phyloP scores from a whole-genome alignment of 2,797 vertebrate genomes.

The Pangasius krempfi region DNA sequence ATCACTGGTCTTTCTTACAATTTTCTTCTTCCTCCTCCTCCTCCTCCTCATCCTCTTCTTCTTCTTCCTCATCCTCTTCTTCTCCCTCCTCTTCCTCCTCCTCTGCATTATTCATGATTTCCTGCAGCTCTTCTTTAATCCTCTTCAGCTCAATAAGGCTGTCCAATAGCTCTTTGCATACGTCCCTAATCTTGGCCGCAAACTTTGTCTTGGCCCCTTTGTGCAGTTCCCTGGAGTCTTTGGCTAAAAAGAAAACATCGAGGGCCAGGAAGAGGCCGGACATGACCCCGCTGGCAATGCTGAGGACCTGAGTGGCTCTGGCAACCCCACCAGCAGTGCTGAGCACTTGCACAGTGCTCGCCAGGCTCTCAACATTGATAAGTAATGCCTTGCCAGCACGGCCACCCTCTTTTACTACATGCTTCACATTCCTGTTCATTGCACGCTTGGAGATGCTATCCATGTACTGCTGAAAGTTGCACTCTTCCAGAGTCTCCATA shows the following conservation, averaged over 20 bases:
- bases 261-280: slow-evolving; percentile 77
- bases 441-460: slow-evolving; percentile 74
- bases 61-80: not conserved
- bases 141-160: slow-evolving; percentile 72
- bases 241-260: slow-evolving; percentile 79
- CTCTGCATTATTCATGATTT: slow-evolving; percentile 2
- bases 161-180: slow-evolving; percentile 73
- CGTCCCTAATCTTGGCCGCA: slow-evolving; percentile 74
- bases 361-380: slow-evolving; percentile 74
- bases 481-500: slow-evolving; percentile 72
- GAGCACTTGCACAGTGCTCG: slow-evolving; percentile 75
- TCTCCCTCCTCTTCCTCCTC: not conserved
- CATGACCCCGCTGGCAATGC: slow-evolving; percentile 76
- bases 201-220: slow-evolving; percentile 78
- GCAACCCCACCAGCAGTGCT: slow-evolving; percentile 72
- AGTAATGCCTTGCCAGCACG: slow-evolving; percentile 74
- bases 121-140: slow-evolving; percentile 34
- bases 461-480: slow-evolving; percentile 74
- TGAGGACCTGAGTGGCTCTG: slow-evolving; percentile 75
- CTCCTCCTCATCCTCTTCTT: not conserved
- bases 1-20: not conserved
- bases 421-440: slow-evolving; percentile 76
- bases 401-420: slow-evolving; percentile 78
- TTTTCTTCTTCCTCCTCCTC: not conserved
- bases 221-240: slow-evolving; percentile 76